Base-by-base conservation (phyloP, 1,140 invertebrate species). In the Drosophila pachea region DNA sequence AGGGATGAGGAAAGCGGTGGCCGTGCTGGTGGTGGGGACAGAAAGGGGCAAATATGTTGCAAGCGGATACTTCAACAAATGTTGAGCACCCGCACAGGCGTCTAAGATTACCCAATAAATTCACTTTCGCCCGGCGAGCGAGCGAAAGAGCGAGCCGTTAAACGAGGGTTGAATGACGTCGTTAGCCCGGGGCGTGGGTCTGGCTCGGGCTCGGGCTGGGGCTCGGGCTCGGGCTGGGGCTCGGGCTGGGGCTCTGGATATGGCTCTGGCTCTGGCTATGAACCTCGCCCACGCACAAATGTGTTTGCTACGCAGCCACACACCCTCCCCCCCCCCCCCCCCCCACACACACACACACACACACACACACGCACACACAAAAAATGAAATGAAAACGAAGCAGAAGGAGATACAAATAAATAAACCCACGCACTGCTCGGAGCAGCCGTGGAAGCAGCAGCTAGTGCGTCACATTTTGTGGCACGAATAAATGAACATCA, bases 201-300 rank as follows among this genome's bases (percentile, higher is more conserved):
- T 14, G 50, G 1, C 22, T 22, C 22, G 1, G 3, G 22, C 22
- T 43, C 40, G 7, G 40, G n/a, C 54, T 56, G n/a, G n/a, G n/a
- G n/a, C n/a, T n/a, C n/a, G n/a, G n/a, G n/a, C n/a, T n/a, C n/a
- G n/a, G n/a, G n/a, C n/a, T n/a, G n/a, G n/a, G n/a, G n/a, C n/a
- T n/a, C n/a, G n/a, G n/a, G n/a, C n/a, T n/a, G n/a, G n/a, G n/a
- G n/a, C n/a, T n/a, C n/a, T 45, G 54, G 54, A 40, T 8, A 14
- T 14, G 50, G 1, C 22, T 22, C 22, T 3, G 3, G 22, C 22
- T 43, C 40, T 14, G 40, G n/a, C 54, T 56, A 40, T 72, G 68
- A 74, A 52, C 76, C 76, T 78, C 77, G 68, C 76, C 76, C 62
- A 78, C 76, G 67, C 72, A 61, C 42, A 75, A 78, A 48, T 58